These are phyloP conservation scores for Hydropotes inermis DNA, from an alignment of 2,113 vertebrate genomes.

Conservation along the genomic window DNA sequence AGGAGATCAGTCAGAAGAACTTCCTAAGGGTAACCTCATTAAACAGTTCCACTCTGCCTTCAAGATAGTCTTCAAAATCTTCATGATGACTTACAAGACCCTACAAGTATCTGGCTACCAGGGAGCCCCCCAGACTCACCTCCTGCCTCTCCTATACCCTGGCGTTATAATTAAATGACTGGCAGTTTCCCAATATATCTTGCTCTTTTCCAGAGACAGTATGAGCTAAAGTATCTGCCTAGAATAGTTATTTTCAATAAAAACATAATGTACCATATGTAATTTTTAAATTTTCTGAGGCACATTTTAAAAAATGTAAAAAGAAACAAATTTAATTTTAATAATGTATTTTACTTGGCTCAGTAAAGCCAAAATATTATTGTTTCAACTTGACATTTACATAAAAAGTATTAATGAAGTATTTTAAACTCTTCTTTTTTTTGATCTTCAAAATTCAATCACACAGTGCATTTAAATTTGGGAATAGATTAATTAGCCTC, in stretches of 20 bases:
- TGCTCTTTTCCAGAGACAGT: neutral
- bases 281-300: neutral
- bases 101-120: neutral
- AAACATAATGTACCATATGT: neutral
- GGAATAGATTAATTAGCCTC: neutral
- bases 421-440: neutral
- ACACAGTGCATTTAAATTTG: neutral
- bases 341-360: neutral
- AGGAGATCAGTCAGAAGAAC: conserved; percentile 36
- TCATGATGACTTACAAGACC: neutral
- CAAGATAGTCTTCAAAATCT: conserved; percentile 17
- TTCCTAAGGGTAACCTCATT: conserved; percentile 35
- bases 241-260: neutral
- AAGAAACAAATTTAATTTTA: conserved; percentile 1
- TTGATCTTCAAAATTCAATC: conserved; percentile 37
- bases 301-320: conserved; percentile 5
- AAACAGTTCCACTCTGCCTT: neutral
- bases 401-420: neutral
- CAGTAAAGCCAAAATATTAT: neutral
- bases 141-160: neutral
- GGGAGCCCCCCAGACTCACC: neutral
- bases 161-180: neutral
- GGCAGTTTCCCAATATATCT: neutral
- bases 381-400: neutral
- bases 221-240: neutral